These are phyloP conservation scores for Rhyacophila evoluta DNA, from an alignment of 2,888 invertebrate genomes.

Conservation along the genomic window DNA sequence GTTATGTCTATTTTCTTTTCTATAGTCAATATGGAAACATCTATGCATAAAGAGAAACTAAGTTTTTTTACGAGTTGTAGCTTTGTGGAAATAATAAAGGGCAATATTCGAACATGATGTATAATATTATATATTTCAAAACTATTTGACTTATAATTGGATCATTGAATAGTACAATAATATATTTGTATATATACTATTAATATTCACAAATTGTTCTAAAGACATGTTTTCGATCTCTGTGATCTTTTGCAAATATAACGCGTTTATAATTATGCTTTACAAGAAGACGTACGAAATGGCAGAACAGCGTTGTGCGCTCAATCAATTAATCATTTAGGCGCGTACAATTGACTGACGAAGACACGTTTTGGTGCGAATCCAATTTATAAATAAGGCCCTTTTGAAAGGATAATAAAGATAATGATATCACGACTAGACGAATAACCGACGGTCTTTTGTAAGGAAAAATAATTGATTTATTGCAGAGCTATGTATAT, in stretches of 20 bases:
- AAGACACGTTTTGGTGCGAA: slow-evolving; percentile 17
- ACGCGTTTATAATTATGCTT: background rate
- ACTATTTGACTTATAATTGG: no score
- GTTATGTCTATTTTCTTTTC: no score
- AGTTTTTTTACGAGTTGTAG: no score
- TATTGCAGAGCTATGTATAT: background rate
- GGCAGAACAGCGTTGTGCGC: background rate
- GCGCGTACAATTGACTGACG: background rate
- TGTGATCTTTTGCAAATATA: background rate
- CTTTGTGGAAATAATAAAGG: no score
- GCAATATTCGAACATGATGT: no score
- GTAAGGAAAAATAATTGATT: background rate
- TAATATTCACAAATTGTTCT: no score
- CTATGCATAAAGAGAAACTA: no score
- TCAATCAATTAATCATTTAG: slow-evolving; percentile 1
- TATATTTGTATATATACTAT: no score
- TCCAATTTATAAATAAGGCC: background rate
- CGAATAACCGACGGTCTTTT: background rate
- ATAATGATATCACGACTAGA: slow-evolving; percentile 1
- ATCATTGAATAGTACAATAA: no score
- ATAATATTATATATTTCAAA: no score
- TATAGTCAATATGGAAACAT: no score
- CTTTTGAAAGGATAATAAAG: background rate
- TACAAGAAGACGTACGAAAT: background rate
- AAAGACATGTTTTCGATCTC: background rate